These are phyloP conservation scores for Rhodeus uyekii DNA, from an alignment of 2,797 vertebrate genomes.

Conservation along the genomic window DNA sequence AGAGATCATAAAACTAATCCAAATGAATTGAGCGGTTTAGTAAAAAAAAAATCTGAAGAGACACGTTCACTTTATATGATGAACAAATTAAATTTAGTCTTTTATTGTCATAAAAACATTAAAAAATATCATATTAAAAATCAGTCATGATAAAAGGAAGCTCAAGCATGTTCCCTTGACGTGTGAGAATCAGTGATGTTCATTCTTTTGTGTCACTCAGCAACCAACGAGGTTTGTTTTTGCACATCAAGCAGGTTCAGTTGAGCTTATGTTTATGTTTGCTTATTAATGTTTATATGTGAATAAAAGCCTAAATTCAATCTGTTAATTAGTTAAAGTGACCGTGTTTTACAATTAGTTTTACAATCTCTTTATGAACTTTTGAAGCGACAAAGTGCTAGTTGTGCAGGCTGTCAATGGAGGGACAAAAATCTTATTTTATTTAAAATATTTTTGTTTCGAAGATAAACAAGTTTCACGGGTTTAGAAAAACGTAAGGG, in stretches of 20 bases:
- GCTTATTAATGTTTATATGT: no score
- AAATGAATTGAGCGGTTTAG: background rate
- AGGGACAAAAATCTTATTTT: background rate
- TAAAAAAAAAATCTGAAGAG: background rate
- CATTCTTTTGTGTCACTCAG: no score
- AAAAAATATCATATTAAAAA: background rate
- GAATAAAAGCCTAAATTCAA: no score
- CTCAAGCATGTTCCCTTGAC: background rate
- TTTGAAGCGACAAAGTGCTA: no score
- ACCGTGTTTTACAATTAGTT: no score
- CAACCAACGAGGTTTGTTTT: background rate
- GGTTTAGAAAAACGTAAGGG: background rate
- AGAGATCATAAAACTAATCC: background rate
- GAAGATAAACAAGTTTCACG: background rate
- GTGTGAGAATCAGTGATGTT: background rate
- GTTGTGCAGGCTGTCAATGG: background rate
- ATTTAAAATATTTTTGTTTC: background rate
- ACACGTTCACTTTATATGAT: background rate
- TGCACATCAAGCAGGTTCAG: background rate
- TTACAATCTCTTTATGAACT: no score
- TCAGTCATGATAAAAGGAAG: background rate
- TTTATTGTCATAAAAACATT: background rate
- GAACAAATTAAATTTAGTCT: background rate
- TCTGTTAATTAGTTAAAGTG: no score
- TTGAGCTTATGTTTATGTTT: background rate